Evolutionary conservation across 2,888 invertebrate genomes (phyloP).

Genomic region (Crepidodera aurea): DNA sequence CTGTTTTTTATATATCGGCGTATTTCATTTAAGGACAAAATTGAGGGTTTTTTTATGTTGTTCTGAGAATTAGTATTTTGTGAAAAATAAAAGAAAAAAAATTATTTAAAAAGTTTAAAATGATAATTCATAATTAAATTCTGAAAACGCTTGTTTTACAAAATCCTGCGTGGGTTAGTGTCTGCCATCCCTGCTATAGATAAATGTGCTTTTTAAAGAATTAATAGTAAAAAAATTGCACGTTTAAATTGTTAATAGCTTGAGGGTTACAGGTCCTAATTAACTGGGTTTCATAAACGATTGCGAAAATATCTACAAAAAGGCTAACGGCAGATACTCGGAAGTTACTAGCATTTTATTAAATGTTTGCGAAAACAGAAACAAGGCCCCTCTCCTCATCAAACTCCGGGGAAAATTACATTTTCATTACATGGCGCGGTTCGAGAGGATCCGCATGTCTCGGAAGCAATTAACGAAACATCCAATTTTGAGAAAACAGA

Average conservation of each 20-base stretch:
- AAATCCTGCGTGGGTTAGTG: too few species aligned
- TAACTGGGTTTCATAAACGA: constrained; percentile 10
- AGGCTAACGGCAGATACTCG: constrained; percentile 1
- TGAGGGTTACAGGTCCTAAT: constrained; percentile 1
- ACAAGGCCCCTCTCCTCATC: background rate
- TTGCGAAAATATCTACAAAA: constrained; percentile 2
- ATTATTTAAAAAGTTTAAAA: too few species aligned
- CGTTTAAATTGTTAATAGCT: constrained; percentile 1
- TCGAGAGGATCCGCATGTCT: constrained; percentile 17
- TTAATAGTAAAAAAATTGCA: too few species aligned
- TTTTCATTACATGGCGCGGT: constrained; percentile 18
- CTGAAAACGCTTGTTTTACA: too few species aligned
- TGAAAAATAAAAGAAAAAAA: too few species aligned
- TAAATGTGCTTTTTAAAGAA: too few species aligned
- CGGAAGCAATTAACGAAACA: constrained; percentile 22
- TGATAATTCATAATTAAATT: too few species aligned
- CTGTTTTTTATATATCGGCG: too few species aligned
- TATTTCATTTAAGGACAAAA: too few species aligned
- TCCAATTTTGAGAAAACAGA: constrained; percentile 27
- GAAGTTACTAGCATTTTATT: background rate
- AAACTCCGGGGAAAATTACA: constrained; percentile 13
- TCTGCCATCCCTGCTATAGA: too few species aligned
- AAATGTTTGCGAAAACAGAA: constrained; percentile 11
- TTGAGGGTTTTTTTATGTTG: too few species aligned
- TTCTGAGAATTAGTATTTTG: too few species aligned